A percentile compares a stretch with the other conserved stretches of the same genome.
These are phyloP conservation scores for Glyphotaelius pellucidus DNA, from an alignment of 2,888 invertebrate species.

Conservation along the genomic window DNA sequence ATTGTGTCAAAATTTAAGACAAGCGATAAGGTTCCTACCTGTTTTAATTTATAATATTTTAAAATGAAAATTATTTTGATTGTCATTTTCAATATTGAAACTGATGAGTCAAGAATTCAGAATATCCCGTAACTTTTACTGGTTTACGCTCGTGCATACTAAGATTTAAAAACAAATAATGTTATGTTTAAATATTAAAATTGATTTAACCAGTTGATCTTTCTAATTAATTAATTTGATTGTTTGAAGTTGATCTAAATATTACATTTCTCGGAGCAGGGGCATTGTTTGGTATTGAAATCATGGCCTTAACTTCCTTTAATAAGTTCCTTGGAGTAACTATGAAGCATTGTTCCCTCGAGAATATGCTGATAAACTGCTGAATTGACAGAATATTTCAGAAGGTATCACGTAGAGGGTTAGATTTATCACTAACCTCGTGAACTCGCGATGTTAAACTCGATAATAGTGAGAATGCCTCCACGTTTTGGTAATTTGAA, in stretches of 20 bases:
- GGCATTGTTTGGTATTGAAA: slow-evolving; percentile 6
- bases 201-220: background rate
- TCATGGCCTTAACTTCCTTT: background rate
- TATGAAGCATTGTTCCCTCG: slow-evolving; percentile 13
- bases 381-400: slow-evolving; percentile 20
- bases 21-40: too few species aligned
- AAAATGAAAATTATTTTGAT: too few species aligned
- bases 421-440: background rate
- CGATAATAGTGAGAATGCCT: background rate
- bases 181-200: background rate
- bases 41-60: too few species aligned
- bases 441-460: background rate
- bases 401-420: slow-evolving; percentile 3
- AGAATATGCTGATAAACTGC: background rate
- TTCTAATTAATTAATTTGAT: background rate
- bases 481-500: background rate
- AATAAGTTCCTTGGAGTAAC: background rate
- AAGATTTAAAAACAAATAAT: too few species aligned
- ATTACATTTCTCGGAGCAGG: background rate
- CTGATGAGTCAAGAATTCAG: too few species aligned
- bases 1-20: too few species aligned
- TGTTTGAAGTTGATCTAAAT: background rate
- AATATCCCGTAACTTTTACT: too few species aligned
- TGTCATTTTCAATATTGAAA: too few species aligned
- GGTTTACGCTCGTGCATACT: too few species aligned